Percentiles rank a stretch among this genome's conserved stretches.
Conservation (phyloP, 2,797 vertebrate genomes). For the Chromis chromis region DNA sequence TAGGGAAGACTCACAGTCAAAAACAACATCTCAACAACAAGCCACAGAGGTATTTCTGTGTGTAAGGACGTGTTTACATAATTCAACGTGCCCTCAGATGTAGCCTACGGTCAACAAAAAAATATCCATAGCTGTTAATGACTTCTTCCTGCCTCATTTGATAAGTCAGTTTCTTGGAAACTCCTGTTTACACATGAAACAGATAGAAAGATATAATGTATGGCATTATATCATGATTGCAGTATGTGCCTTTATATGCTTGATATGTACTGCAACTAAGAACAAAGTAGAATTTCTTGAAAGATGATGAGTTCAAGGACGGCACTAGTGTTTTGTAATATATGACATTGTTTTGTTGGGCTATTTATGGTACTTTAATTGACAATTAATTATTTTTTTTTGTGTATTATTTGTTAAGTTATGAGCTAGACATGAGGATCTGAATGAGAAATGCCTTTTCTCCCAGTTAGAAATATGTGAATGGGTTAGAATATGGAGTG, state of each 20-base stretch:
- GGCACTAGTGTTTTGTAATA: no score
- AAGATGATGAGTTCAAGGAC: no score
- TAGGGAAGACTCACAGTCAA: constrained; percentile 4
- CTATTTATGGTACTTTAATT: no score
- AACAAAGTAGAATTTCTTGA: no score
- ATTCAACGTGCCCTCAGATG: no score
- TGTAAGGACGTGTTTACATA: background rate
- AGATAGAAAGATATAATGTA: background rate
- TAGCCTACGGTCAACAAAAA: background rate
- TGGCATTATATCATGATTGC: background rate
- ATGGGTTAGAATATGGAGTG: background rate
- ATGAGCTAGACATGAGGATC: background rate
- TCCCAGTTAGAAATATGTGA: background rate
- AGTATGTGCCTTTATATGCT: no score
- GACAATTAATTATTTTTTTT: background rate
- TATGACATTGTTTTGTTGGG: no score
- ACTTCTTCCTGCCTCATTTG: background rate
- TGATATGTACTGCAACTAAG: background rate
- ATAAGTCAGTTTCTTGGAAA: background rate
- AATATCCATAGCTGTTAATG: background rate
- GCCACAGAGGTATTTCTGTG: constrained; percentile 23
- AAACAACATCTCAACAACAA: constrained; percentile 17
- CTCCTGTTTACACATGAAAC: background rate
- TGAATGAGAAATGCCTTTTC: background rate
- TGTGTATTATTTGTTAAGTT: background rate